These are phyloP conservation scores for Micropoecilia bifurca DNA, from an alignment of 2,797 vertebrate species.

Conservation along the genomic window DNA sequence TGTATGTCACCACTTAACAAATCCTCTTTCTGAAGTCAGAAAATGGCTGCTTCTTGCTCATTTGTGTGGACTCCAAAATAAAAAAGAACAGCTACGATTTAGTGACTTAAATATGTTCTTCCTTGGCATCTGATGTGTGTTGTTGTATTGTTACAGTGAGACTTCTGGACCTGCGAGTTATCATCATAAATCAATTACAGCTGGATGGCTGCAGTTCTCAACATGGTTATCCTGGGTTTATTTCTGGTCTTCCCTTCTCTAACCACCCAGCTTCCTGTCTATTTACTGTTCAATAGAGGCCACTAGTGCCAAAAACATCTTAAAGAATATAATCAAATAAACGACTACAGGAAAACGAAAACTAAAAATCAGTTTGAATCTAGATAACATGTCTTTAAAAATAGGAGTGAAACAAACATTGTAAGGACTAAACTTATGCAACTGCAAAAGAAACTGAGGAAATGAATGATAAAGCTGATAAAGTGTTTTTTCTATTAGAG, in stretches of 20 bases:
- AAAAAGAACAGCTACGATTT: neutral
- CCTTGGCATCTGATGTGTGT: conserved; percentile 18
- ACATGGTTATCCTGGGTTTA: neutral
- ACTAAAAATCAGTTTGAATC: neutral
- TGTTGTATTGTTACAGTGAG: neutral
- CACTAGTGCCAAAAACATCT: neutral
- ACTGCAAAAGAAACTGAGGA: neutral
- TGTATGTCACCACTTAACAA: neutral
- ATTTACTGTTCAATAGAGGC: neutral
- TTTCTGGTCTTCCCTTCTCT: neutral
- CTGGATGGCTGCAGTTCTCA: neutral
- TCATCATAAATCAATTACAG: neutral
- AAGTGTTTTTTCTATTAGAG: neutral
- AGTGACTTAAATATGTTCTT: conserved; percentile 27
- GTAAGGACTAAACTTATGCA: neutral
- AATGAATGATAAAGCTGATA: neutral
- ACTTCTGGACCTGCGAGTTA: neutral
- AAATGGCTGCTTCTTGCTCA: neutral
- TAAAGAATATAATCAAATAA: neutral
- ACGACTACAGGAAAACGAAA: neutral
- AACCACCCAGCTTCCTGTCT: neutral
- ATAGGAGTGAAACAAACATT: neutral
- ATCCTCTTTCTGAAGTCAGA: neutral
- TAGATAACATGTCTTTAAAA: neutral
- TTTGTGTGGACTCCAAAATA: neutral